Conservation (phyloP, 35 echinoderm and acorn worm genomes). For the Hemicentrotus pulcherrimus region DNA sequence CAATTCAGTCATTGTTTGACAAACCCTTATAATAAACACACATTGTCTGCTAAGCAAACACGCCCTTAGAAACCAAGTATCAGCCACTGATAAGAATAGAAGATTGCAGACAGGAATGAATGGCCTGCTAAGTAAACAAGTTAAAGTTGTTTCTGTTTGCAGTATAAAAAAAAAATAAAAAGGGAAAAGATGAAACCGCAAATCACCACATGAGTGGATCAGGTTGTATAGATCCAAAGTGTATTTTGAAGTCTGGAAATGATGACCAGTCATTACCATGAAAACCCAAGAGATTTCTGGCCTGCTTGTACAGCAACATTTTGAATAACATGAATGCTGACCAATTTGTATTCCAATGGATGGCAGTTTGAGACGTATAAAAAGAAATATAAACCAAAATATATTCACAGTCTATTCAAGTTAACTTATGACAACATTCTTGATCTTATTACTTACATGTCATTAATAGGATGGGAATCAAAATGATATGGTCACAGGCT, state of each 20-base stretch:
- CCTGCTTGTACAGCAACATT: no score
- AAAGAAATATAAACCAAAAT: no score
- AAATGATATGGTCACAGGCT: no score
- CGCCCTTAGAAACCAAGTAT: not conserved
- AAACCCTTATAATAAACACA: not conserved
- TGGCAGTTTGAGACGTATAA: no score
- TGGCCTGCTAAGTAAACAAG: not conserved
- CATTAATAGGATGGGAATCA: no score
- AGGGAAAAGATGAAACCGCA: not conserved
- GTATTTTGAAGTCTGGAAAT: not conserved
- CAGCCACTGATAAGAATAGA: not conserved
- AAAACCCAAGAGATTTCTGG: no score
- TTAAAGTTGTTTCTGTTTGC: not conserved
- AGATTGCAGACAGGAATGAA: not conserved
- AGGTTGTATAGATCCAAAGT: not conserved
- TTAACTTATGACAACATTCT: no score
- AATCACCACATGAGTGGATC: not conserved
- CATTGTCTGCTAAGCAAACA: slow-evolving; percentile 30
- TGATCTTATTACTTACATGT: no score
- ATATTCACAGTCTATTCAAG: no score
- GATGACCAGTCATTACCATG: not conserved
- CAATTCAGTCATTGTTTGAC: not conserved
- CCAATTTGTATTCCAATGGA: no score
- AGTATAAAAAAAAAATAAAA: not conserved
- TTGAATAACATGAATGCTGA: no score